phyloP scores from a whole-genome alignment of 1,140 invertebrate species.

The Calephelis virginiensis region DNA sequence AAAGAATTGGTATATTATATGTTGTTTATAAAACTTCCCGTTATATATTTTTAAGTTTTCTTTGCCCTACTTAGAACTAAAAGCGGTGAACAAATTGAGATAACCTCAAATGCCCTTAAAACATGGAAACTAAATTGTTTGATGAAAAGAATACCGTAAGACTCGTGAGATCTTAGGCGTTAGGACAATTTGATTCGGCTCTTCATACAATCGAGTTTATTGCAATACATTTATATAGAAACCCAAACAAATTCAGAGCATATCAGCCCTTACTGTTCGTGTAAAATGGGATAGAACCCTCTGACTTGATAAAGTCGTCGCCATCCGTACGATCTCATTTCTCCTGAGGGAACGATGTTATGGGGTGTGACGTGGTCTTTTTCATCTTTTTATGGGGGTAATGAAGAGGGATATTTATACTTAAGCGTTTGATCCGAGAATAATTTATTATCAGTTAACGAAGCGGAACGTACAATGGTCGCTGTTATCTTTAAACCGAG shows the following conservation, averaged over 20 bases:
- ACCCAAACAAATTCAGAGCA: background rate
- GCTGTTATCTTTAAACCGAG: too few species aligned
- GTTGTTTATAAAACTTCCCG: too few species aligned
- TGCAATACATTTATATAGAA: background rate
- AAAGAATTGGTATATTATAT: too few species aligned
- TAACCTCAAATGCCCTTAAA: background rate
- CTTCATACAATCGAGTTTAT: constrained; percentile 19
- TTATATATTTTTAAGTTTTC: too few species aligned
- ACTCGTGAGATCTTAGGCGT: constrained; percentile 22
- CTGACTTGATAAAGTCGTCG: background rate
- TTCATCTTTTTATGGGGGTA: constrained; percentile 15
- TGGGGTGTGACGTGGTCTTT: constrained; percentile 13
- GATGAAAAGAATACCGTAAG: background rate
- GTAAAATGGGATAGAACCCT: background rate
- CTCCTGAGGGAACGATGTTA: constrained; percentile 12
- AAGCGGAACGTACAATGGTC: background rate
- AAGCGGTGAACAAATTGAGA: too few species aligned
- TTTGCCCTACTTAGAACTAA: too few species aligned
- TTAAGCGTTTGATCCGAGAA: constrained; percentile 8
- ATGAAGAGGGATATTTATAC: constrained; percentile 16
- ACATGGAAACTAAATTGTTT: constrained; percentile 2
- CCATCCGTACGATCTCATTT: constrained; percentile 6
- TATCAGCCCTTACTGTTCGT: background rate
- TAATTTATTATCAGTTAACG: constrained; percentile 9
- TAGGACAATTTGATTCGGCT: constrained; percentile 20